Conservation (phyloP, 2,113 vertebrate genomes). For the Odontophorus gujanensis region DNA sequence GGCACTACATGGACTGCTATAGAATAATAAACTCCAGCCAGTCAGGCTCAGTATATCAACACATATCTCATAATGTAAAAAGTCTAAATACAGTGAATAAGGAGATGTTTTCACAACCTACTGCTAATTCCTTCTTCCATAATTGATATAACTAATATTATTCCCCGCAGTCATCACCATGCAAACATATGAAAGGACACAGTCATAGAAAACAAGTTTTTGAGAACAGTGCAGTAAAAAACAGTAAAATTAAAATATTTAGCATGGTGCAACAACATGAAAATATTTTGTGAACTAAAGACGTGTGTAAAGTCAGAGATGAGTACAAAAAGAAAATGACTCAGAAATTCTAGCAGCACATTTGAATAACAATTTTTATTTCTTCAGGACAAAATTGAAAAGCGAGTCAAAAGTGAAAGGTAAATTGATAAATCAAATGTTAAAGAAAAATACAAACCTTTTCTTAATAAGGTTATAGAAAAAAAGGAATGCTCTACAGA, state of each 20-base stretch:
- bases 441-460: background rate
- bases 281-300: background rate
- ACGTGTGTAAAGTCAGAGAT: background rate
- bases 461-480: background rate
- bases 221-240: background rate
- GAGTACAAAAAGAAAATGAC: background rate
- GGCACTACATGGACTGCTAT: background rate
- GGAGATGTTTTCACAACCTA: background rate
- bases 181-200: background rate
- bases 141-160: background rate
- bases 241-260: background rate
- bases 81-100: background rate
- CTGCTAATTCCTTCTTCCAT: background rate
- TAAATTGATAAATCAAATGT: background rate
- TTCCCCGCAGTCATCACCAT: background rate
- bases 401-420: background rate
- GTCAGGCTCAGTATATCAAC: background rate
- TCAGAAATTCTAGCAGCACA: background rate
- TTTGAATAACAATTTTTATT: background rate
- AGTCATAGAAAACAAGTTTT: background rate
- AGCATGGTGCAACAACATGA: background rate
- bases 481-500: background rate
- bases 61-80: background rate
- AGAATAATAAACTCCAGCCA: background rate
- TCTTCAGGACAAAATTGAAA: background rate